Conservation (phyloP, 2,888 invertebrate genomes). For the Cremastinae sp. region DNA sequence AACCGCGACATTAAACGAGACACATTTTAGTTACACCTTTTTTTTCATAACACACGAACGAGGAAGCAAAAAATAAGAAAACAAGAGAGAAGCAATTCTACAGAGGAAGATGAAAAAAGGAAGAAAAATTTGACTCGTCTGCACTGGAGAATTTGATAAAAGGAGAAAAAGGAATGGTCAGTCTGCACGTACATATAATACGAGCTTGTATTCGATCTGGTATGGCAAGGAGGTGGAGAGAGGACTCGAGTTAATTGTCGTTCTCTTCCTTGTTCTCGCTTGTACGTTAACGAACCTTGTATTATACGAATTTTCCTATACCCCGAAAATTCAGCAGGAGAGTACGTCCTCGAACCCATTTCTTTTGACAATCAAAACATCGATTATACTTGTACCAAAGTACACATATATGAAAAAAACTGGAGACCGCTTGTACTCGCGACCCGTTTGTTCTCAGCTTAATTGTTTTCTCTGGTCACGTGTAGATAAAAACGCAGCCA, state of each 20-base stretch:
- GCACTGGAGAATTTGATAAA: conserved; percentile 46
- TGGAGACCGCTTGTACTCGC: conserved; percentile 36
- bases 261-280: conserved; percentile 56
- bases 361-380: conserved; percentile 9
- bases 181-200: not conserved
- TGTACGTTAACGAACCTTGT: conserved; percentile 58
- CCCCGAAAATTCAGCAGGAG: conserved; percentile 22
- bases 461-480: conserved; percentile 60
- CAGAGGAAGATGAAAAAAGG: conserved; percentile 20
- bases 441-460: conserved; percentile 50
- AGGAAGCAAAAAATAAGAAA: conserved; percentile 13
- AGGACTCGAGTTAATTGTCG: conserved; percentile 56
- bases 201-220: conserved; percentile 43
- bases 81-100: conserved; percentile 14
- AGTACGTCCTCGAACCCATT: conserved; percentile 11
- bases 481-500: conserved; percentile 45
- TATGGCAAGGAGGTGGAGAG: conserved; percentile 18
- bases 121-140: conserved; percentile 28
- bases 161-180: not conserved
- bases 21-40: conserved; percentile 44
- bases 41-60: conserved; percentile 21
- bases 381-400: not conserved
- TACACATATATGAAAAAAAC: conserved; percentile 12
- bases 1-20: conserved; percentile 76
- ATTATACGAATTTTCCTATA: conserved; percentile 55